Evolutionary conservation across 2,888 invertebrate genomes (phyloP), one percentile per base, ranked within the genome.

Genomic region (Calliphora vomitoria): DNA sequence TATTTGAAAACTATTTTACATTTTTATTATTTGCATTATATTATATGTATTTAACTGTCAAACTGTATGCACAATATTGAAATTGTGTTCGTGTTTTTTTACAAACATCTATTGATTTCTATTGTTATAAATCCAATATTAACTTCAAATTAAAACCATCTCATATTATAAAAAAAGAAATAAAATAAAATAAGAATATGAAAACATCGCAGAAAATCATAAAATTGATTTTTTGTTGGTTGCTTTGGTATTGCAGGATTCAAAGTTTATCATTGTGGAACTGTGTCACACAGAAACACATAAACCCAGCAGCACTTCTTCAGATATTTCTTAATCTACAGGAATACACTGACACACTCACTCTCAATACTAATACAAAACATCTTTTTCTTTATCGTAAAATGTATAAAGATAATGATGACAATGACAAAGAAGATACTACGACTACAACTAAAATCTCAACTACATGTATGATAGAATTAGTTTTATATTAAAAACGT

Each of bases 401-500:
- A 64, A 64, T 64, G 47, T 50, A 76, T 64, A 50, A 76, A 76
- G 20, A 76, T 76, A 41, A 72, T 72, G 58, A 58, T 44, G 72
- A 72, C 20, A 76, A 64, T 50, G 64, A 50, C 62, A 76, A 50
- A 62, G 62, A 35, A 60, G 11, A 35, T 44, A 20, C 11, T 44
- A 44, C 20, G 1, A 20, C 66, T 44, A 35, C 47, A 62, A 60
- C 50, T n/a, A 71, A 38, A 55, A 53, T 41, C 20, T 3, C 53
- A 72, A 58, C 47, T 47, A 62, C 31, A 62, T 35, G 41, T 44
- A 75, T 13, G 44, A 68, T 55, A 55, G 31, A 55, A 78, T 76
- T 75, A 75, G 44, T 78, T 78, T 78, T 55, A 68, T 68, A 55
- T 58, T 60, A 60, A 74, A 60, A 74, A 74, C 20, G 58, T 55